A percentile compares a stretch with the other conserved stretches of the same genome.
Evolutionary conservation across 2,888 invertebrate species (phyloP).

Genomic region (Fissipunctia ypsillon): DNA sequence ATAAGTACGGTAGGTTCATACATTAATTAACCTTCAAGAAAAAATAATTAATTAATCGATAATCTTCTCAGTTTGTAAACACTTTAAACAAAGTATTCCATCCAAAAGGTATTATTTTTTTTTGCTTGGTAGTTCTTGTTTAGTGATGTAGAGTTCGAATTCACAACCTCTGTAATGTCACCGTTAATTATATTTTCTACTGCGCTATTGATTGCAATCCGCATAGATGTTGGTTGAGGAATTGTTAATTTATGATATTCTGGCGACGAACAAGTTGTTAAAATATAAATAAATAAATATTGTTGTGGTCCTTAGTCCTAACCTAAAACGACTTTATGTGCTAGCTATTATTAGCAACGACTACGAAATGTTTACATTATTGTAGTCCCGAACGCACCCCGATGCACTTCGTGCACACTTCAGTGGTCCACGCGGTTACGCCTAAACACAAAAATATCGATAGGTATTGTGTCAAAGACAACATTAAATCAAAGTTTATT

Average conservation of each 20-base stretch:
- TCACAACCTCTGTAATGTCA: background rate
- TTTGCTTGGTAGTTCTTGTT: background rate
- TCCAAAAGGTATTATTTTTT: background rate
- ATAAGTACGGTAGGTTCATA: no score
- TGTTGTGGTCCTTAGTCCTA: slow-evolving; percentile 17
- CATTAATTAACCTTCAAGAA: slow-evolving; percentile 15
- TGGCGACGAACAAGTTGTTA: background rate
- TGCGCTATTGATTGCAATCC: background rate
- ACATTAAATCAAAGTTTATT: background rate
- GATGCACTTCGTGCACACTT: slow-evolving; percentile 11
- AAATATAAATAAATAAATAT: slow-evolving; percentile 7
- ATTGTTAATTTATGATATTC: background rate
- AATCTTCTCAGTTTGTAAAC: slow-evolving; percentile 2
- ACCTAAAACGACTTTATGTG: slow-evolving; percentile 10
- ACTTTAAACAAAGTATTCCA: background rate
- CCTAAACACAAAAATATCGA: slow-evolving; percentile 2
- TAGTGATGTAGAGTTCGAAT: slow-evolving; percentile 8
- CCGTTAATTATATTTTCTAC: background rate
- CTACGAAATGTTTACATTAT: slow-evolving; percentile 38
- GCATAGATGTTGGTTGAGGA: background rate
- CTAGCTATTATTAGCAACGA: slow-evolving; percentile 41
- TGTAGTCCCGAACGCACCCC: slow-evolving; percentile 10
- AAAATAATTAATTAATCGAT: background rate
- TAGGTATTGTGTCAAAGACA: slow-evolving; percentile 5
- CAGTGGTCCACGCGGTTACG: slow-evolving; percentile 7